Conservation (phyloP, 2,888 invertebrate genomes). For the Thymelicus acteon region DNA sequence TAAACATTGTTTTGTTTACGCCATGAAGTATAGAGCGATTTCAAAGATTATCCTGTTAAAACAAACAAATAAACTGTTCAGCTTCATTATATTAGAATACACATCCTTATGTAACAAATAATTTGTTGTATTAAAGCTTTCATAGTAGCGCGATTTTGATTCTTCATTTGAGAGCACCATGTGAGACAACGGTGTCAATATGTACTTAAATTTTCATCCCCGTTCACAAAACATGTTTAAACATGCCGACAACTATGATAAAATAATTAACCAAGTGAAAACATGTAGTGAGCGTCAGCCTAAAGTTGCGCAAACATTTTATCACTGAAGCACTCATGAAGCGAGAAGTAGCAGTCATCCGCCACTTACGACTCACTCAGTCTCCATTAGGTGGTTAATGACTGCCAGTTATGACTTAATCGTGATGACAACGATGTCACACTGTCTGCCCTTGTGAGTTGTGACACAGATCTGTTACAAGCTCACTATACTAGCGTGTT, state of each 20-base stretch:
- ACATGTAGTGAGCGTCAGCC: not conserved
- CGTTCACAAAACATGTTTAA: too few species aligned
- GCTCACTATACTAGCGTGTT: not conserved
- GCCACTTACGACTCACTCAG: not conserved
- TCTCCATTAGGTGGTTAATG: slow-evolving; percentile 13
- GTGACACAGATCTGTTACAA: not conserved
- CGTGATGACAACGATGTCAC: slow-evolving; percentile 3
- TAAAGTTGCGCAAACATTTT: slow-evolving; percentile 5
- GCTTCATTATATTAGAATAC: too few species aligned
- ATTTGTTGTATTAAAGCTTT: too few species aligned
- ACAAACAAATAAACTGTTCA: too few species aligned
- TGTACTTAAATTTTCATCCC: too few species aligned
- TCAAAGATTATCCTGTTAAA: too few species aligned
- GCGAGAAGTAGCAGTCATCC: not conserved
- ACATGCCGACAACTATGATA: not conserved
- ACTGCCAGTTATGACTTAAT: slow-evolving; percentile 8
- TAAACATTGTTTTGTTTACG: too few species aligned
- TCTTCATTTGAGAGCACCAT: too few species aligned
- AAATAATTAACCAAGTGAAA: not conserved
- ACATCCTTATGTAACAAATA: too few species aligned
- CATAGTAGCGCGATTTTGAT: too few species aligned
- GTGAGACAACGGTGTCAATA: too few species aligned
- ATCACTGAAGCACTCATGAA: slow-evolving; percentile 9
- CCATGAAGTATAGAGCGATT: too few species aligned
- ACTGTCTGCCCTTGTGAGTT: not conserved